phyloP scores from a whole-genome alignment of 1,140 invertebrate species.

The Euborellia annulipes region DNA sequence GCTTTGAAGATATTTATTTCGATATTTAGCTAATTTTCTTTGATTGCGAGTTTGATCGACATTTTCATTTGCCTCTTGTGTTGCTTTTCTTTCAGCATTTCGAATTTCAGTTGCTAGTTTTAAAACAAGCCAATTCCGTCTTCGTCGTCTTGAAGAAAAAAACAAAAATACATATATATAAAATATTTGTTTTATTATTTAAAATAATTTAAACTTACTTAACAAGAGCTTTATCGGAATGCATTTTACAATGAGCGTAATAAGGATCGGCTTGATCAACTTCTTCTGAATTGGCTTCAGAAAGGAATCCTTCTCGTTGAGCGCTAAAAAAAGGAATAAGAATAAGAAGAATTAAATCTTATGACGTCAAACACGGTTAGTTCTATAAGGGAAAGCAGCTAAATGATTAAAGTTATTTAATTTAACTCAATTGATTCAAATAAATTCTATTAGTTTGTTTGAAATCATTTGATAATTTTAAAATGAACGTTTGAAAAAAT shows the following conservation, averaged over 20 bases:
- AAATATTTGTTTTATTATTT: neutral
- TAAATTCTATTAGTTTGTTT: too few species aligned
- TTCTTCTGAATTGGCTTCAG: constrained; percentile 85
- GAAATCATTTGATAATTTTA: too few species aligned
- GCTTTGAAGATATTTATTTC: constrained; percentile 52
- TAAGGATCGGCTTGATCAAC: constrained; percentile 91
- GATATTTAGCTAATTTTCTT: constrained; percentile 58
- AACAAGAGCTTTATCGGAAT: constrained; percentile 68
- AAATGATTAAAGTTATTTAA: too few species aligned
- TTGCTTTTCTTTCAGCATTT: constrained; percentile 34
- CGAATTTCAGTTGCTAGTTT: constrained; percentile 62
- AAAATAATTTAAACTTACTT: constrained; percentile 29
- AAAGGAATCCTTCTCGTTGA: constrained; percentile 79
- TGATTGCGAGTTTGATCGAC: constrained; percentile 57
- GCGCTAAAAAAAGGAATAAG: constrained; percentile 44
- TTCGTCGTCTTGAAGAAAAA: constrained; percentile 32
- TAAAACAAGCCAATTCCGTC: constrained; percentile 75
- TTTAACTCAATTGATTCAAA: too few species aligned
- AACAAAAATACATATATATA: constrained; percentile 6
- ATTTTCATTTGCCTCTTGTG: constrained; percentile 25
- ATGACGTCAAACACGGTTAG: constrained; percentile 1
- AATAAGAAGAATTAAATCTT: constrained; percentile 7
- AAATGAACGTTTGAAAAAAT: too few species aligned
- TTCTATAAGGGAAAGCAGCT: too few species aligned
- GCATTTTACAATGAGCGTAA: constrained; percentile 89